Conservation (phyloP, 2,888 invertebrate genomes). For the Dynastes grantii region DNA sequence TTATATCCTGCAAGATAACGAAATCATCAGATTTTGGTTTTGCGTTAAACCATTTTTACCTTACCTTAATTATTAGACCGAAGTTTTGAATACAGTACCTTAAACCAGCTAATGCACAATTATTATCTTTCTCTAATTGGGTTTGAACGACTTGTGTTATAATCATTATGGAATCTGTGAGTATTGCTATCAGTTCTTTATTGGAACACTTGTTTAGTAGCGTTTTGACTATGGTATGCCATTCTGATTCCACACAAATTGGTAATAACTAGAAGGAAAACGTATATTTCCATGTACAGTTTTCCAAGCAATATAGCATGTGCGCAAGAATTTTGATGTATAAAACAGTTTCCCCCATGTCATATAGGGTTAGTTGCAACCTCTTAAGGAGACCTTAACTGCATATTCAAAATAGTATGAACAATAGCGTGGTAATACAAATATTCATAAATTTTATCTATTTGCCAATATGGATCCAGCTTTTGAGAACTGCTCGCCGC, state of each 20-base stretch:
- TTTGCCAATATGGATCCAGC: no score
- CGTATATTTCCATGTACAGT: constrained; percentile 6
- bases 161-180: constrained; percentile 63
- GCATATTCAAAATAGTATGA: no score
- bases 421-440: no score
- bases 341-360: no score
- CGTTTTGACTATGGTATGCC: constrained; percentile 61
- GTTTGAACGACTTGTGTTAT: constrained; percentile 63
- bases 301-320: background rate
- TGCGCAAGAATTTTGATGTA: no score
- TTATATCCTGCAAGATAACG: constrained; percentile 52
- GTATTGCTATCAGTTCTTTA: constrained; percentile 58
- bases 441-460: no score
- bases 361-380: no score
- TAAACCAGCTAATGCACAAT: constrained; percentile 57
- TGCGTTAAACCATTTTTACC: background rate
- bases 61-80: constrained; percentile 63
- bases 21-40: background rate
- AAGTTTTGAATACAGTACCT: constrained; percentile 64
- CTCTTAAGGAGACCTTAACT: no score
- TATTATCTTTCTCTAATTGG: constrained; percentile 57
- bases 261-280: constrained; percentile 61
- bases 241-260: constrained; percentile 63
- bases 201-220: constrained; percentile 56
- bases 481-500: no score